These are phyloP conservation scores for Brachymystax lenok DNA, from an alignment of 2,797 vertebrate genomes.

Conservation along the genomic window DNA sequence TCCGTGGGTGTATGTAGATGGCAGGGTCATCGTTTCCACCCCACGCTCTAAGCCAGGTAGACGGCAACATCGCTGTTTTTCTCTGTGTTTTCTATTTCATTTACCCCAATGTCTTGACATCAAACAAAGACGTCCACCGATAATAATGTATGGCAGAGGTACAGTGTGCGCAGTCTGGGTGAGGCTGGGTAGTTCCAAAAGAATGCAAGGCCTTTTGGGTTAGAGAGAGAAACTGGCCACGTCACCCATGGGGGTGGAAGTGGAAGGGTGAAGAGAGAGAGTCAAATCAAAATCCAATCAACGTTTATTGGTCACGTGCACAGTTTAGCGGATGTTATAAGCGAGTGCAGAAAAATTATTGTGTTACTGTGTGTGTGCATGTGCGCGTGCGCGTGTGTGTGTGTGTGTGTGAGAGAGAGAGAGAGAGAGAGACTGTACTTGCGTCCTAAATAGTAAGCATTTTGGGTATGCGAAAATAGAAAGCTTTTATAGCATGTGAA, in stretches of 20 bases:
- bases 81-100: conserved; percentile 43
- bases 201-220: not conserved
- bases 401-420: not conserved
- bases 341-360: no score
- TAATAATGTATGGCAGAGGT: not conserved
- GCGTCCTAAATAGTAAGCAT: no score
- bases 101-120: conserved; percentile 32
- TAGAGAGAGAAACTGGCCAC: not conserved
- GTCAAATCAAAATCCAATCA: not conserved
- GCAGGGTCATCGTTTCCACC: conserved; percentile 42
- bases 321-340: no score
- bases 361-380: no score
- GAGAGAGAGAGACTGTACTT: not conserved
- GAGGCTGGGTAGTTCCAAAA: not conserved
- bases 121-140: conserved; percentile 5
- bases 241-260: no score
- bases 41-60: conserved; percentile 22
- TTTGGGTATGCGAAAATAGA: no score
- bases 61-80: conserved; percentile 24
- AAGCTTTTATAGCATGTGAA: no score
- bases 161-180: not conserved
- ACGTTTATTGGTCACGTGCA: no score
- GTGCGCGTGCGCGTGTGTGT: no score
- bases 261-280: not conserved
- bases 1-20: conserved; percentile 18